Evolutionary conservation across 2,113 vertebrate genomes (phyloP).

Genomic region (Brachyhypopomus gauderio): DNA sequence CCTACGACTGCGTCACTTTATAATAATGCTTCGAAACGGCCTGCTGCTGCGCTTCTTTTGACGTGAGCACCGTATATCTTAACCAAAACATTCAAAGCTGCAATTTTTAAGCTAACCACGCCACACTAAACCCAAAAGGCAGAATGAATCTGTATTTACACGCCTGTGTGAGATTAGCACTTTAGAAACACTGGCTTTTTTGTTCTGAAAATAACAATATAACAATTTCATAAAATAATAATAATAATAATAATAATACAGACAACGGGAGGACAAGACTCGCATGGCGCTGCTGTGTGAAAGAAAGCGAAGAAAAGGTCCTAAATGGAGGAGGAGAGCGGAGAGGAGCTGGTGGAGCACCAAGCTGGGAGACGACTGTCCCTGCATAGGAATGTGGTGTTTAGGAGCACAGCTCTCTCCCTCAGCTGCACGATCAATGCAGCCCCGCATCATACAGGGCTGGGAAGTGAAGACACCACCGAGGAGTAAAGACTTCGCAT

Average conservation of each 20-base stretch:
- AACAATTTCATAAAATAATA: not conserved
- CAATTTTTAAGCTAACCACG: not conserved
- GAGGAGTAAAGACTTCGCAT: constrained; percentile 17
- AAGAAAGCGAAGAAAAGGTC: not conserved
- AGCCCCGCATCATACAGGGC: not conserved
- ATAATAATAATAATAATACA: not conserved
- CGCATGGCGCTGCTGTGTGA: not conserved
- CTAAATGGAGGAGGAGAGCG: constrained; percentile 18
- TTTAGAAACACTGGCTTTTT: not conserved
- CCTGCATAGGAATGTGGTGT: constrained; percentile 28
- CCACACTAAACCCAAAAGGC: not conserved
- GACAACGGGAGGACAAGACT: not conserved
- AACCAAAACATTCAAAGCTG: not conserved
- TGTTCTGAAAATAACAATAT: not conserved
- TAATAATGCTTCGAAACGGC: not conserved
- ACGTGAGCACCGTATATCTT: not conserved
- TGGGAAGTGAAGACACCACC: constrained; percentile 23
- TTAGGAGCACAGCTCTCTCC: not conserved
- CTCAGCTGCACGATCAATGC: constrained; percentile 27
- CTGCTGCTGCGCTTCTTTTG: not conserved
- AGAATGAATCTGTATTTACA: not conserved
- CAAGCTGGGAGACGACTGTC: constrained; percentile 27
- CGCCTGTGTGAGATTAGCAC: not conserved
- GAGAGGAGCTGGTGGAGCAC: constrained; percentile 11
- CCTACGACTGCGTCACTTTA: not conserved